Percentiles rank a stretch among this genome's conserved stretches.
These are phyloP conservation scores for Trachelus troglodyta DNA, from an alignment of 2,888 invertebrate species.

Conservation along the genomic window DNA sequence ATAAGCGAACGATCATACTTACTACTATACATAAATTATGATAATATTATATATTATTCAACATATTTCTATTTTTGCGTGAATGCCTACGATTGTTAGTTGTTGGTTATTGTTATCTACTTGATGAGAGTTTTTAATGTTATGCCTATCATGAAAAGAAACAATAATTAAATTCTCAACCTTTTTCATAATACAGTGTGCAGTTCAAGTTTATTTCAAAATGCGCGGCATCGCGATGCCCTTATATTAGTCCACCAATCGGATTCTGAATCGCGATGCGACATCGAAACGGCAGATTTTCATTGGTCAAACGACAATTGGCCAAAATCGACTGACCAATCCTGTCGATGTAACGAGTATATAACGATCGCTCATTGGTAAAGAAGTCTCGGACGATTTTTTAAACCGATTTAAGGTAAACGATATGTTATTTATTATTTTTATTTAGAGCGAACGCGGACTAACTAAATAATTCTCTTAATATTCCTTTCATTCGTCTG, in stretches of 20 bases:
- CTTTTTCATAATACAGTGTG: conserved; percentile 23
- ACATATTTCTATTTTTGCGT: conserved; percentile 63
- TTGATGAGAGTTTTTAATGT: conserved; percentile 63
- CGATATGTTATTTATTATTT: too few relatives aligned
- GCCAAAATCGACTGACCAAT: too few relatives aligned
- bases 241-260: too few relatives aligned
- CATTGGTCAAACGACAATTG: too few relatives aligned
- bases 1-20: conserved; percentile 52
- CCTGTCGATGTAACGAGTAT: too few relatives aligned
- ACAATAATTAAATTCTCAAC: conserved; percentile 45
- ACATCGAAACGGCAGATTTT: too few relatives aligned
- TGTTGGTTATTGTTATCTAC: conserved; percentile 65
- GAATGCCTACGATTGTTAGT: conserved; percentile 63
- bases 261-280: too few relatives aligned
- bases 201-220: conserved; percentile 3
- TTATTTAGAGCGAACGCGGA: too few relatives aligned
- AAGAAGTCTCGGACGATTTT: too few relatives aligned
- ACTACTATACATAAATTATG: conserved; percentile 51
- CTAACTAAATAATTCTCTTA: conserved; percentile 15
- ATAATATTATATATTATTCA: conserved; percentile 52
- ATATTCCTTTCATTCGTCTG: conserved; percentile 14
- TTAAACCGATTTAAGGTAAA: too few relatives aligned
- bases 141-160: conserved; percentile 51
- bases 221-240: too few relatives aligned
- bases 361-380: too few relatives aligned